Evolutionary conservation across 1,140 invertebrate species (phyloP), one percentile per base, ranked within the genome.

Genomic region (Pararge aegeria): DNA sequence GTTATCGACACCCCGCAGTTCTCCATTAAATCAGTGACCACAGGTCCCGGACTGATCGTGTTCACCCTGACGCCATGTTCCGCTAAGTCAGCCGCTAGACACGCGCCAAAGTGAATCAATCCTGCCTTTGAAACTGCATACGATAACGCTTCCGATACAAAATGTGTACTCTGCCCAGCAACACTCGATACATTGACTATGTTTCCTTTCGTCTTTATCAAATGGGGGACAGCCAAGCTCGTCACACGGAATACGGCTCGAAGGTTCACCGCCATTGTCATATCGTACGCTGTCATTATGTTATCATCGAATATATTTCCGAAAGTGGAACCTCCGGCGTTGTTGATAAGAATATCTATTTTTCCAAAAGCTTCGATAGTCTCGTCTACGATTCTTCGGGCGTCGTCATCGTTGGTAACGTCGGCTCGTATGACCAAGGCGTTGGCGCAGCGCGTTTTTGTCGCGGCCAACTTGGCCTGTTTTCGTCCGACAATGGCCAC

Each of bases 41-140:
- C 61, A 0, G 60, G 65, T 21, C 67, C 67, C 2, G 64, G 63
- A 34, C 63, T 63, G 2, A 69, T 37, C 0, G 59, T 53, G 9
- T 69, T 69, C 12, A 69, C 67, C 30, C 67, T 20, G 1, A 46
- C 44, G 10, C 44, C 44, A n/a, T 20, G 20, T 5, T 18, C 19
- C 12, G 20, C 44, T 10, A 46, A 24, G 0, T 46, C 44, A 2
- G 19, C 44, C 10, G 44, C 20, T 1, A 21, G 2, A 12, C 12
- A 46, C 13, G 18, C 12, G 5, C 18, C 20, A n/a, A 46, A 46
- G 10, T 46, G 44, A 46, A 2, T 46, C 20, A 20, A n/a, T 5
- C 19, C 20, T 1, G 44, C 44, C 12, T 46, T 24, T 6, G 44
- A 20, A 12, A 46, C 44, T 1, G 18, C 3, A 16, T 20, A 46